These are phyloP conservation scores for Helicolenus hilgendorfi DNA, from an alignment of 2,797 vertebrate genomes.

Conservation along the genomic window DNA sequence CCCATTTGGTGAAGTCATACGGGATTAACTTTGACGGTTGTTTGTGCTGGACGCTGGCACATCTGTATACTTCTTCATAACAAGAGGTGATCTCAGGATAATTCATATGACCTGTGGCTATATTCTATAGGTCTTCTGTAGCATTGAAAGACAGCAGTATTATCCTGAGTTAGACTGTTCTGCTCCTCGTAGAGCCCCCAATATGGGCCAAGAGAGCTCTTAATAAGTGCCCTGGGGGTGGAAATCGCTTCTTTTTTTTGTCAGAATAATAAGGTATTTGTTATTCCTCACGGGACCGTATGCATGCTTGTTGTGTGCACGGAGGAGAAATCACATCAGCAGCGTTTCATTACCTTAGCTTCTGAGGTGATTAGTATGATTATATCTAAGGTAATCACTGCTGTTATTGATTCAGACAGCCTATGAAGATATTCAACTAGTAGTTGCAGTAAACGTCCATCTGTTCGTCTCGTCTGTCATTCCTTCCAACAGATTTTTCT, in stretches of 20 bases:
- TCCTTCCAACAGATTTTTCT: neutral
- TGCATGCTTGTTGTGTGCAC: neutral
- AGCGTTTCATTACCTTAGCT: constrained; percentile 8
- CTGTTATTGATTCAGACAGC: neutral
- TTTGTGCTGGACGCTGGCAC: neutral
- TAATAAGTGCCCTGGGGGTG: constrained; percentile 24
- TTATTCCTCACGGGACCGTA: constrained; percentile 24
- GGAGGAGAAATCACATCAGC: constrained; percentile 13
- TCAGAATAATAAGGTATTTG: constrained; percentile 39
- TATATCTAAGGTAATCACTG: neutral
- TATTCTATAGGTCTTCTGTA: neutral
- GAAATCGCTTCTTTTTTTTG: constrained; percentile 9
- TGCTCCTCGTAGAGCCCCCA: neutral
- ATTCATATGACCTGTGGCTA: constrained; percentile 25
- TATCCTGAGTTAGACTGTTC: neutral
- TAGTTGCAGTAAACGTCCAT: neutral
- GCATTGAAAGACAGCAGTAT: neutral
- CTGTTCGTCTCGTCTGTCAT: neutral
- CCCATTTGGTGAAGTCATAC: neutral
- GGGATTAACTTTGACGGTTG: neutral
- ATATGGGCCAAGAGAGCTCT: neutral
- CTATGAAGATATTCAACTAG: neutral
- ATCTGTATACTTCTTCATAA: neutral
- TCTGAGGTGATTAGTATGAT: neutral
- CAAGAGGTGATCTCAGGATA: constrained; percentile 3